Conservation (phyloP, 2,797 vertebrate species). For the Knipowitschia caucasica region DNA sequence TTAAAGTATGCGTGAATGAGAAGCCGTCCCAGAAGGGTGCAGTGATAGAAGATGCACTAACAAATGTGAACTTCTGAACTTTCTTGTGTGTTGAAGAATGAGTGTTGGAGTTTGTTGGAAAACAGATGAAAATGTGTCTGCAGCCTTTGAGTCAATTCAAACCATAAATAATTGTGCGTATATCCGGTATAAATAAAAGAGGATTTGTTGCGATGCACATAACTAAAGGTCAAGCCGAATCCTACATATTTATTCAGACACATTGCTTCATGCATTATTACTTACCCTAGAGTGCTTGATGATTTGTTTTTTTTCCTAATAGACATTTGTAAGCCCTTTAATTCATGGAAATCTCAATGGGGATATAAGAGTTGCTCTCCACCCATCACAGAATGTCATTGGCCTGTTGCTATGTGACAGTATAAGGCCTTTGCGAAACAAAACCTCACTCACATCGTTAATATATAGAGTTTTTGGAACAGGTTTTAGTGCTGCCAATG, state of each 20-base stretch:
- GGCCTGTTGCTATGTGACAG: not conserved
- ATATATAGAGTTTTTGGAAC: no score
- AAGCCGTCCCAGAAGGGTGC: slow-evolving; percentile 11
- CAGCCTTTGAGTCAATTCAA: not conserved
- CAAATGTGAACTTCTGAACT: not conserved
- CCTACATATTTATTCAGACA: not conserved
- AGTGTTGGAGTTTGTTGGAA: no score
- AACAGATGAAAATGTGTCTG: not conserved
- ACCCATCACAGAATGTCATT: slow-evolving; percentile 1
- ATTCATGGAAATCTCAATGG: not conserved
- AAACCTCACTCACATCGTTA: no score
- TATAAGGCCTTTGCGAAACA: not conserved
- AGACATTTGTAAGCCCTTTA: not conserved
- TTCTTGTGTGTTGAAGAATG: no score
- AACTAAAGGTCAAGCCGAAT: not conserved
- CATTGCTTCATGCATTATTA: not conserved
- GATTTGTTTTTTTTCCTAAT: not conserved
- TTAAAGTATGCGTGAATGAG: slow-evolving; percentile 15
- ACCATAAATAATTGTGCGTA: not conserved
- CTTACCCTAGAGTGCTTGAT: no score
- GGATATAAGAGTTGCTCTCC: not conserved
- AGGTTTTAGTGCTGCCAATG: slow-evolving; percentile 4
- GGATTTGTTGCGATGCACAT: not conserved
- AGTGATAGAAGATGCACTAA: not conserved
- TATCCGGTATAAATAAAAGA: not conserved